Evolutionary conservation across 2,888 invertebrate genomes (phyloP).

Genomic region (Nomada ferruginata): DNA sequence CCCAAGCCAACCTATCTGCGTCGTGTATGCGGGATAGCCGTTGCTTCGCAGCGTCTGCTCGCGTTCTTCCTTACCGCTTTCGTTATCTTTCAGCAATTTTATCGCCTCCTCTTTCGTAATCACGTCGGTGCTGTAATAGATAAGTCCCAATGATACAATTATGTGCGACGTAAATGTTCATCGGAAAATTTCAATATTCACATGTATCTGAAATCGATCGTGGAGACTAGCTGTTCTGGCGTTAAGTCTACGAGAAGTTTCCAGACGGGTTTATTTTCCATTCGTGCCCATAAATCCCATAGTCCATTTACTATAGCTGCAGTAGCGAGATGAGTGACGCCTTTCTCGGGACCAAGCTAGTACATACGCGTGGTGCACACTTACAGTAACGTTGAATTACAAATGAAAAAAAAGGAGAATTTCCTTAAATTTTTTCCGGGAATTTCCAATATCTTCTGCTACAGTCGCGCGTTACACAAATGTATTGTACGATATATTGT

Average conservation of each 20-base stretch:
- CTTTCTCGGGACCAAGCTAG: conserved; percentile 96
- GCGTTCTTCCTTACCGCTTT: conserved; percentile 87
- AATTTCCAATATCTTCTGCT: too few species aligned
- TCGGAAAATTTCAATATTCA: conserved; percentile 72
- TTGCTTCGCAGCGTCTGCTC: conserved; percentile 87
- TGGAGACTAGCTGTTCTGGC: conserved; percentile 93
- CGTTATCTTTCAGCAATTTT: conserved; percentile 87
- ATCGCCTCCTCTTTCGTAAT: conserved; percentile 93
- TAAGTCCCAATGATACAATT: background rate
- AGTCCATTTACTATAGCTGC: conserved; percentile 95
- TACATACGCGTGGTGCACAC: background rate
- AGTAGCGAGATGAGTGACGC: conserved; percentile 93
- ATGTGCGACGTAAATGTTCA: background rate
- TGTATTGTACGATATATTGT: too few species aligned
- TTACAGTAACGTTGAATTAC: background rate
- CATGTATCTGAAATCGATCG: conserved; percentile 93
- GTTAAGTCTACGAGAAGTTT: conserved; percentile 92
- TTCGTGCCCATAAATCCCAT: conserved; percentile 96
- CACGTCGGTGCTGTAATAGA: conserved; percentile 89
- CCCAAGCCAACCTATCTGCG: conserved; percentile 95
- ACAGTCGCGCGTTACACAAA: too few species aligned
- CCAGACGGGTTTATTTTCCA: conserved; percentile 95
- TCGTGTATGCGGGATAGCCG: conserved; percentile 95
- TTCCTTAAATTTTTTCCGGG: background rate
- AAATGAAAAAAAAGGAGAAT: background rate